Conservation (phyloP, 2,113 vertebrate species). For the Sebastes fasciatus region DNA sequence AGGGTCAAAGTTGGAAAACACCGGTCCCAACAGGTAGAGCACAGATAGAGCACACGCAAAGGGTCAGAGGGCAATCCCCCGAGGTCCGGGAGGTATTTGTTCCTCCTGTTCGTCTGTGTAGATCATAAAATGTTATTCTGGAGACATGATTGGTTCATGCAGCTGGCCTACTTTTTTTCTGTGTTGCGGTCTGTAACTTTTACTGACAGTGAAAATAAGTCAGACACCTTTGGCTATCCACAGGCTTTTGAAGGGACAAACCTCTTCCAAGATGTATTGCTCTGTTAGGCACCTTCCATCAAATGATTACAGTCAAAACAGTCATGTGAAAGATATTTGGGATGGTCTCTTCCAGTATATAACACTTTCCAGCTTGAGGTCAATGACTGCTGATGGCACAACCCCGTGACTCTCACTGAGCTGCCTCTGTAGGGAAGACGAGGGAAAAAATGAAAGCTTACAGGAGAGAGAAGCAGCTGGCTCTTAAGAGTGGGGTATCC, state of each 20-base stretch:
- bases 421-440: slow-evolving; percentile 11
- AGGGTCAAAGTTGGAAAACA: slow-evolving; percentile 65
- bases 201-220: slow-evolving; percentile 38
- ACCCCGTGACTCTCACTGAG: slow-evolving; percentile 4
- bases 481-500: slow-evolving; percentile 9
- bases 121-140: slow-evolving; percentile 55
- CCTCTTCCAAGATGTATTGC: neutral
- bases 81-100: slow-evolving; percentile 62
- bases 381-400: neutral
- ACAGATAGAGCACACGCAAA: slow-evolving; percentile 65
- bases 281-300: slow-evolving; percentile 10
- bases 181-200: slow-evolving; percentile 21
- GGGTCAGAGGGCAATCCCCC: slow-evolving; percentile 71
- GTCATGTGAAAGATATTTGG: slow-evolving; percentile 2
- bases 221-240: slow-evolving; percentile 8
- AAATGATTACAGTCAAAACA: neutral
- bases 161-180: slow-evolving; percentile 30
- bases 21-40: slow-evolving; percentile 73
- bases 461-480: slow-evolving; percentile 37
- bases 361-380: neutral
- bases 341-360: slow-evolving; percentile 4
- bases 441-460: slow-evolving; percentile 20
- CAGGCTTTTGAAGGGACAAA: slow-evolving; percentile 26
- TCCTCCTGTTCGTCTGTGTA: slow-evolving; percentile 52
- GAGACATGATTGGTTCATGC: slow-evolving; percentile 28